Evolutionary conservation across 2,797 vertebrate species (phyloP).

Genomic region (Ceryle rudis): DNA sequence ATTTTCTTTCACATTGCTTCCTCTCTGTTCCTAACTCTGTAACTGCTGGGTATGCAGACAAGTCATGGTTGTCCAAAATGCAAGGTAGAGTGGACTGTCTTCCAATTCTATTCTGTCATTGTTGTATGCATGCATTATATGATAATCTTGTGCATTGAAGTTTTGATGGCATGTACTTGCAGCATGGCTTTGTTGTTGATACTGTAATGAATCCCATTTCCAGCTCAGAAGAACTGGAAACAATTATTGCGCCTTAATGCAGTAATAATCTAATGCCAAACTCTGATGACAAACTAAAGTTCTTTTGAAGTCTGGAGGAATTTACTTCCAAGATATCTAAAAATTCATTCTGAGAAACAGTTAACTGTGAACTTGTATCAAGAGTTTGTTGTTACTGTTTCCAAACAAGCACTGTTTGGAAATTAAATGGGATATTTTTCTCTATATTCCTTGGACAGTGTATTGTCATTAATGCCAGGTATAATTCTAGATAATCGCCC

Average conservation of each 20-base stretch:
- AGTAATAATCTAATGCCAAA: background rate
- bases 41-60: conserved; percentile 88
- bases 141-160: background rate
- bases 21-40: conserved; percentile 73
- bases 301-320: background rate
- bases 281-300: background rate
- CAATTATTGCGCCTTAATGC: background rate
- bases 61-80: conserved; percentile 99
- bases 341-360: background rate
- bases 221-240: background rate
- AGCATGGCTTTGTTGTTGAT: background rate
- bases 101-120: conserved; percentile 62
- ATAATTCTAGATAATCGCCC: background rate
- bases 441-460: background rate
- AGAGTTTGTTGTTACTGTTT: background rate
- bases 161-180: background rate
- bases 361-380: background rate
- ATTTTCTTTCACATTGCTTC: conserved; percentile 73
- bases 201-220: background rate
- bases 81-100: conserved; percentile 91
- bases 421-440: background rate
- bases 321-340: background rate
- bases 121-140: background rate
- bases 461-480: background rate
- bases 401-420: background rate